Evolutionary conservation across 2,113 vertebrate species (phyloP).

Genomic region (Opisthocomus hoazin): DNA sequence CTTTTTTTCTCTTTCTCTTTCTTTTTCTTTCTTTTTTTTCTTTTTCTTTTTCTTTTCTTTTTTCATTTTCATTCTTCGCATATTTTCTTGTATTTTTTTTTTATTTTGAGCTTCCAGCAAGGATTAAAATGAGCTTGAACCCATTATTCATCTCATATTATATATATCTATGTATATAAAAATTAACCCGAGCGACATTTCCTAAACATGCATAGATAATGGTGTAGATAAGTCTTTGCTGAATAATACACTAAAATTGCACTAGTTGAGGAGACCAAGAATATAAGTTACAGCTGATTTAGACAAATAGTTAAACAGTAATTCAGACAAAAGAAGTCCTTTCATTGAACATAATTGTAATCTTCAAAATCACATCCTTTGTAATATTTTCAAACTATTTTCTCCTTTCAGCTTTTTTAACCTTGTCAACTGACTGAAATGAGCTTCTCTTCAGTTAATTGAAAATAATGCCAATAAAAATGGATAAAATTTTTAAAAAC

Average conservation of each 20-base stretch:
- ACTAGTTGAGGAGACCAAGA: neutral
- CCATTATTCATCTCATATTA: neutral
- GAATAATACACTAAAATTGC: neutral
- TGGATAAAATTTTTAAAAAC: neutral
- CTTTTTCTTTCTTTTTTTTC: neutral
- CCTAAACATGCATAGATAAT: neutral
- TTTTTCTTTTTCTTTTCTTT: too few relatives aligned
- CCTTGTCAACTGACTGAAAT: neutral
- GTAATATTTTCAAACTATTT: neutral
- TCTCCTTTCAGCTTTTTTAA: neutral
- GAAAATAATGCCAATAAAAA: neutral
- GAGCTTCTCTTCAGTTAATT: neutral
- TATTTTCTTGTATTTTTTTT: too few relatives aligned
- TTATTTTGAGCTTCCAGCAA: neutral
- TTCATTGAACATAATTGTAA: neutral
- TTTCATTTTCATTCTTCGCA: too few relatives aligned
- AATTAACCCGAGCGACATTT: neutral
- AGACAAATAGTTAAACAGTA: neutral
- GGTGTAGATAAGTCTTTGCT: neutral
- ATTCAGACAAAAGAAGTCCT: neutral
- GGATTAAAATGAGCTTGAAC: neutral
- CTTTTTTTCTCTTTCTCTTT: neutral
- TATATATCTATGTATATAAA: neutral
- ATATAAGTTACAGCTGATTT: neutral
- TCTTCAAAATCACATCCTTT: neutral